Evolutionary conservation across 2,113 vertebrate species (phyloP).

Genomic region (Scomber colias): DNA sequence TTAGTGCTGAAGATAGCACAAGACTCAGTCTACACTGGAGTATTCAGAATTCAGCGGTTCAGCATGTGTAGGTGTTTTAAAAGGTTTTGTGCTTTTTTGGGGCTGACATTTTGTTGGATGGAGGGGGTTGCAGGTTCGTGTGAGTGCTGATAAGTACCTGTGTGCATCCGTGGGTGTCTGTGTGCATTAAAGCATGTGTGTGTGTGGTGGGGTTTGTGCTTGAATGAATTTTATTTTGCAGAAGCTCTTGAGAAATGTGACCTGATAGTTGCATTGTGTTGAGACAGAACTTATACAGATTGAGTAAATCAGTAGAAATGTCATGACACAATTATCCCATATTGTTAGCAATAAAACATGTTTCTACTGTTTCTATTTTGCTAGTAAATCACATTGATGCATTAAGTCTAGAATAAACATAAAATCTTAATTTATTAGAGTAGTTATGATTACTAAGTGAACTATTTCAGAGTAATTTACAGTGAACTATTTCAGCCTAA

Average conservation of each 20-base stretch:
- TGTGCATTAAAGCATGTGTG: constrained; percentile 1
- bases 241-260: constrained; percentile 16
- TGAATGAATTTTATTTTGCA: constrained; percentile 11
- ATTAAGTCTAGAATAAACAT: constrained; percentile 53
- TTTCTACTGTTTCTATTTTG: constrained; percentile 5
- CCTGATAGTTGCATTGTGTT: constrained; percentile 7
- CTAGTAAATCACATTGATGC: constrained; percentile 38
- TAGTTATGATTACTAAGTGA: constrained; percentile 51
- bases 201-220: constrained; percentile 3
- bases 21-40: constrained; percentile 26
- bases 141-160: constrained; percentile 7
- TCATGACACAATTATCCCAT: neutral
- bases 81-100: neutral
- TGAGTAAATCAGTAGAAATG: constrained; percentile 17
- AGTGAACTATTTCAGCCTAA: constrained; percentile 43
- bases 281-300: neutral
- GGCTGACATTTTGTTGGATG: neutral
- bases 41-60: constrained; percentile 1
- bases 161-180: constrained; percentile 9
- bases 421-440: constrained; percentile 42
- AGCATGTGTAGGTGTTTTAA: neutral
- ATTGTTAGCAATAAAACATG: neutral
- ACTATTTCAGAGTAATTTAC: neutral
- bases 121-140: neutral
- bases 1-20: constrained; percentile 59